Base-by-base conservation (phyloP, 2,797 vertebrate species). In the Forpus xanthops region DNA sequence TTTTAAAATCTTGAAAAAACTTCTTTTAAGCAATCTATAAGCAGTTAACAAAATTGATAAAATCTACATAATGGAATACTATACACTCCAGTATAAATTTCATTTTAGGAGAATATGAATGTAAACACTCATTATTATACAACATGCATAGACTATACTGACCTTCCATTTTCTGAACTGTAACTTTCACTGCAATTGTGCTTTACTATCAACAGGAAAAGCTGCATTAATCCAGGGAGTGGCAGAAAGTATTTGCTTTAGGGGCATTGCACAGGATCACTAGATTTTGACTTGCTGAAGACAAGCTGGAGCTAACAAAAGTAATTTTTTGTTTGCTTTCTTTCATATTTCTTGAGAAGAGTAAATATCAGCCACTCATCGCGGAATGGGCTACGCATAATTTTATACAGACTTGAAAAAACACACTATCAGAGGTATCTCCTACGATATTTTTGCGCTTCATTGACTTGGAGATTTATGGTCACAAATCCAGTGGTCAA, bases 121-220 rank as follows among this genome's bases (percentile, higher is more conserved):
- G 98, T 98, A 98, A 98, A 98, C 98, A 97, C 97, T 96, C 98
- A 95, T 90, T 95, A 98, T 96, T 96, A 97, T 97, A 98, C 97
- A 97, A 97, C 98, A 98, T 98, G 98, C 98, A 98, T 97, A 98
- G 98, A 97, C 98, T 96, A 95, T 94, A 95, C 98, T 97, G 97
- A 96, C 98, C 97, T 96, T 96, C 97, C 96, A 95, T 96, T 92
- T 96, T 96, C 94, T 89, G 95, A 97, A 95, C 74, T 87, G 93
- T 72, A 70, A 87, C 91, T 83, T 81, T 75, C 89, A 67, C 97
- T 89, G 97, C 96, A 94, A 89, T 96, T 98, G 97, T 98, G 98
- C 98, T 98, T 98, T 94, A 91, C 96, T 93, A 78, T 74, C 53
- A 76, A 90, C 85, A 90, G 96, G 96, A 93, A 85, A 87, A 94